Evolutionary conservation across 2,888 invertebrate species (phyloP), one percentile per base, ranked within the genome.

Genomic region (Temnothorax rugatulus): DNA sequence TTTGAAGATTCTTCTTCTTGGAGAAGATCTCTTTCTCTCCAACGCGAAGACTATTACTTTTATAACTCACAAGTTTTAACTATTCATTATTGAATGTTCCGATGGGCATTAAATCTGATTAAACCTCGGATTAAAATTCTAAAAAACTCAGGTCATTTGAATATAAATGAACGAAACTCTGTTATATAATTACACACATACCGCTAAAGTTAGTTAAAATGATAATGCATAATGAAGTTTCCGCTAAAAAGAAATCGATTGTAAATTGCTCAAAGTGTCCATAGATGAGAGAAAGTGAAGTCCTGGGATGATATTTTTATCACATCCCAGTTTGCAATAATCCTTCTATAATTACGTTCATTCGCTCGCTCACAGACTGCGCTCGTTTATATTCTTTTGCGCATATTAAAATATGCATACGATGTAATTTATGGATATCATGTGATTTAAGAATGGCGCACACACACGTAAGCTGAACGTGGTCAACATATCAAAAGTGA

Each of bases 361-460:
- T 76, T 54, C 15, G 54, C 15, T 66, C n/a, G 52, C 41, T 54
- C 25, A 13, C 29, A 8, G 21, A 34, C n/a, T n/a, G 34, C 38
- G 38, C 38, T 66, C 66, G 13, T 77, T 77, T 77, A 75, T 63
- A 66, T 66, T 66, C 47, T 54, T 54, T 77, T 54, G 18, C 41
- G 54, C 50, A 41, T 38, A 66, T 52, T 66, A 66, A 77, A 66
- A 66, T 77, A 66, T 77, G 52, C 64, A 61, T 66, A 25, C 1
- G 18, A 66, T 52, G 52, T 64, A 76, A 76, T 76, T 66, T 25
- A 54, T 66, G 21, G 5, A 29, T 66, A 61, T 66, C 38, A 41
- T 54, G 61, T 38, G 15, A 74, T 61, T 47, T 50, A 29, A 54
- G n/a, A 66, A 77, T 21, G 66, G 9, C 66, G 18, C 50, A 5